Evolutionary conservation across 2,888 invertebrate genomes (phyloP), one percentile per base, ranked within the genome.

Genomic region (Trachelus iudaicus): DNA sequence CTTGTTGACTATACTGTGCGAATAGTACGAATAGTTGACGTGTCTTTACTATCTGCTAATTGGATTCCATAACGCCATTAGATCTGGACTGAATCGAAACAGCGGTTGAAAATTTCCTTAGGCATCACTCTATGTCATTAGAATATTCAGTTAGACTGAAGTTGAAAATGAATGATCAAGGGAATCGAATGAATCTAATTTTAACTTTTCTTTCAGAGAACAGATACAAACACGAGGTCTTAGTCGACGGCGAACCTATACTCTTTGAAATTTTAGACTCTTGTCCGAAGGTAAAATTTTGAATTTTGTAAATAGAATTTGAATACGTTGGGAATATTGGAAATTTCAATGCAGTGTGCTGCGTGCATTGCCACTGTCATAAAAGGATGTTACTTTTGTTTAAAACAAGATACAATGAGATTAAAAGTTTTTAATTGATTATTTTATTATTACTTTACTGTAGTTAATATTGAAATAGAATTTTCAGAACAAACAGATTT

Each of bases 231-330:
- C 96, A 97, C 91, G 98, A 98, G 92, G 95, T 97, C 34, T 92
- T 97, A 89, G 94, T 98, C 80, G 97, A 98, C 87, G 96, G 96
- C 23, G 98, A 98, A 89, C 96, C 98, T 30, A 95, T 98, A 81
- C 93, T 97, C 69, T 97, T 97, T 88, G 98, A 98, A 92, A 97
- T 98, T 86, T 93, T 98, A 87, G 98, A 98, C 92, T 96, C 97
- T 75, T 97, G 97, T 89, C 95, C 96, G 79, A 96, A 96, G 95
- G 96, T 96, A 93, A 92, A 0, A 15, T 15, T 23, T 56, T 56
- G 0, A 56, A 56, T 56, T 56, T 56, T 56, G 1, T 56, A 15
- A 56, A 23, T 23, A 56, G 0, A 56, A 56, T 56, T 56, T 23
- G 9, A 23, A 56, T 23, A 23, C 1, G 23, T 40, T 71, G 30